phyloP scores from a whole-genome alignment of 2,888 invertebrate genomes.

The Leptura quadrifasciata region DNA sequence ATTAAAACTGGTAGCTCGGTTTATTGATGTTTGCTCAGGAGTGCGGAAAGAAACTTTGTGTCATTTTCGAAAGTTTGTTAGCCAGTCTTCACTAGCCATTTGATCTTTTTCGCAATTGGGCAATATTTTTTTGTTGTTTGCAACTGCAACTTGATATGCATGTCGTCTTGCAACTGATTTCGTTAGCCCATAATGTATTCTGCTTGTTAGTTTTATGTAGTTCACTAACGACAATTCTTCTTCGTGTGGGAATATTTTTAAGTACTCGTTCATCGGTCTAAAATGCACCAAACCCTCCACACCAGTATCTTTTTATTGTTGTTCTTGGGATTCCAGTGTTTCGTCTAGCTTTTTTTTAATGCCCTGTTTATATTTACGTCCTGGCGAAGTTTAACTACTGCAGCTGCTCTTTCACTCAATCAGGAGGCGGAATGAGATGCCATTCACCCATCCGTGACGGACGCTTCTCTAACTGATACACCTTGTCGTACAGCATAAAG shows the following conservation, averaged over 20 bases:
- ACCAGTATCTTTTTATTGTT: slow-evolving; percentile 2
- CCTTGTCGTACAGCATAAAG: background rate
- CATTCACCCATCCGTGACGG: no score
- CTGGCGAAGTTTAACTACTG: no score
- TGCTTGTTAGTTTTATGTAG: no score
- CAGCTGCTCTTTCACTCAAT: no score
- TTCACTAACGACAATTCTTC: no score
- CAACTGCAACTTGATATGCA: background rate
- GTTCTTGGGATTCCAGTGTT: slow-evolving; percentile 11
- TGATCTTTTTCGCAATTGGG: slow-evolving; percentile 1
- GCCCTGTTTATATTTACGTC: no score
- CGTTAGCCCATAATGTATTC: slow-evolving; percentile 4
- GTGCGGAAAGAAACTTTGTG: background rate
- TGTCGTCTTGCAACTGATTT: background rate
- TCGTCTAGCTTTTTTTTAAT: no score
- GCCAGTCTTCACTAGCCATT: slow-evolving; percentile 9
- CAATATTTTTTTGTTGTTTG: background rate
- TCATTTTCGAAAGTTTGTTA: background rate
- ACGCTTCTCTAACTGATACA: background rate
- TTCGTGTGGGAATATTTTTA: no score
- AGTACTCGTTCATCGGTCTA: no score
- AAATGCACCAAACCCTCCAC: no score
- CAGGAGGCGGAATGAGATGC: no score
- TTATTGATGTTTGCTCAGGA: slow-evolving; percentile 7
- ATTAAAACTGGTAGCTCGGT: slow-evolving; percentile 4